Evolutionary conservation across 2,888 invertebrate genomes (phyloP).

Genomic region (Drosophila atroscutellata): DNA sequence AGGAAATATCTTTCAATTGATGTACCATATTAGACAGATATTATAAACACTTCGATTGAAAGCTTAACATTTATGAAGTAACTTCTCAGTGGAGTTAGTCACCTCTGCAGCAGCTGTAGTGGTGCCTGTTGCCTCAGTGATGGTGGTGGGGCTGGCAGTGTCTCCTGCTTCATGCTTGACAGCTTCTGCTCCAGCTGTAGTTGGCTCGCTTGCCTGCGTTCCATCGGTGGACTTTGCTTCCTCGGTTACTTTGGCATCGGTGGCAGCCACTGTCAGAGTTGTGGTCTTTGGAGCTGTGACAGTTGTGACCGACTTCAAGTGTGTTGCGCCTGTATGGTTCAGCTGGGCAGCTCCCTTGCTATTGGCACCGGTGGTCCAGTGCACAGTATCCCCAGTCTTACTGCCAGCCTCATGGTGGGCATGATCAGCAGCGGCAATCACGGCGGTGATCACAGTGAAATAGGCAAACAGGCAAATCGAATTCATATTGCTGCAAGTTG

Average conservation of each 20-base stretch:
- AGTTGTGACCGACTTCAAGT: not conserved
- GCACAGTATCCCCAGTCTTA: slow-evolving; percentile 41
- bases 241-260: not conserved
- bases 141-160: not conserved
- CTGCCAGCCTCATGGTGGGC: slow-evolving; percentile 9
- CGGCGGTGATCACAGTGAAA: slow-evolving; percentile 10
- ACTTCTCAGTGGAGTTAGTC: slow-evolving; percentile 27
- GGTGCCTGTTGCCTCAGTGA: not conserved
- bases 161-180: slow-evolving; percentile 15
- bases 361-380: slow-evolving; percentile 36
- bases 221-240: not conserved
- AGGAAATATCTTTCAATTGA: too few relatives aligned
- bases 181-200: not conserved
- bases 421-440: slow-evolving; percentile 21
- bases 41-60: not conserved
- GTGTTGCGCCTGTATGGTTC: not conserved
- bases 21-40: not conserved
- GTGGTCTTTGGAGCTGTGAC: not conserved
- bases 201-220: not conserved
- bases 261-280: not conserved
- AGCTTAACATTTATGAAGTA: not conserved
- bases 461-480: slow-evolving; percentile 13
- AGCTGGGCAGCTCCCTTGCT: slow-evolving; percentile 44
- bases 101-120: slow-evolving; percentile 1
- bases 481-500: slow-evolving; percentile 30